These are phyloP conservation scores for Pseudopodoces humilis DNA, from an alignment of 2,113 vertebrate species.

Conservation along the genomic window DNA sequence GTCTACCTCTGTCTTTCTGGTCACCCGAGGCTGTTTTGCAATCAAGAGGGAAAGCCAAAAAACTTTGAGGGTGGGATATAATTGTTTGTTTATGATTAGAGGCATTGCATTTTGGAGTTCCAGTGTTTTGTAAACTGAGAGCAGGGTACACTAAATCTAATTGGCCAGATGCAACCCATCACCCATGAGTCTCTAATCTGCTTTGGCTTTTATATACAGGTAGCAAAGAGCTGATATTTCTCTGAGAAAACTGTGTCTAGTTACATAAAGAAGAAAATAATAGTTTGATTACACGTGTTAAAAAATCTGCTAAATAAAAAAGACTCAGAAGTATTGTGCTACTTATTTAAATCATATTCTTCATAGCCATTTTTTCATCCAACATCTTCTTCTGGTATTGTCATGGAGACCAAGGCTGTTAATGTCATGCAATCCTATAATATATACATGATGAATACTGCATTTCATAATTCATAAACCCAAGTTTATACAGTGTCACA, in stretches of 20 bases:
- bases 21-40: not conserved
- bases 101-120: not conserved
- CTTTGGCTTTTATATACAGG: not conserved
- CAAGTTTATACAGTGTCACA: not conserved
- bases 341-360: not conserved
- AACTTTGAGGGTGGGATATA: not conserved
- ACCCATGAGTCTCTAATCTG: not conserved
- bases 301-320: not conserved
- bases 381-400: constrained; percentile 23
- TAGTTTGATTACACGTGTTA: not conserved
- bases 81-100: not conserved
- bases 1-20: not conserved
- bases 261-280: not conserved
- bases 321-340: not conserved
- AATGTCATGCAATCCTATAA: constrained; percentile 3
- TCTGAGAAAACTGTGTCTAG: not conserved
- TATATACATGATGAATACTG: constrained; percentile 5
- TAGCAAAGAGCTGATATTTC: not conserved
- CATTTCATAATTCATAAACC: constrained; percentile 5
- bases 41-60: not conserved
- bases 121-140: not conserved
- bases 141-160: not conserved
- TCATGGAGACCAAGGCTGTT: constrained; percentile 46
- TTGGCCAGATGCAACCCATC: not conserved
- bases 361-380: not conserved